phyloP scores from a whole-genome alignment of 2,113 vertebrate genomes.

The Protomyctophum bolini region DNA sequence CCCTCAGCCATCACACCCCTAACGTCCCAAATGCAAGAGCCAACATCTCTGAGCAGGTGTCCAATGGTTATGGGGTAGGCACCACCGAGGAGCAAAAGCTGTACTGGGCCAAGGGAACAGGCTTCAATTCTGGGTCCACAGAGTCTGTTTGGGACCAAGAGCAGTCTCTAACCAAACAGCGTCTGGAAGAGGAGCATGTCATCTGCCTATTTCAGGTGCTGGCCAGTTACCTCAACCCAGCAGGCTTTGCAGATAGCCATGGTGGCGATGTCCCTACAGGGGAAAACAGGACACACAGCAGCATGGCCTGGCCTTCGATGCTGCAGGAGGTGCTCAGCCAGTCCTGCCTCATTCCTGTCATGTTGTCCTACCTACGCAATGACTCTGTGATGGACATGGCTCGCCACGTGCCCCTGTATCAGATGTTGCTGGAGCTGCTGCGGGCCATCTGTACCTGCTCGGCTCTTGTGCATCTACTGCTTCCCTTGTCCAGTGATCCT shows the following conservation, averaged over 20 bases:
- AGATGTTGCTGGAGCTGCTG: conserved; percentile 92
- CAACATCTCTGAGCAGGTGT: conserved; percentile 91
- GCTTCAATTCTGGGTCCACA: conserved; percentile 97
- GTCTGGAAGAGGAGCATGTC: conserved; percentile 97
- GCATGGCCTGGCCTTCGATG: conserved; percentile 88
- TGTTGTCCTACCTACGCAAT: conserved; percentile 97
- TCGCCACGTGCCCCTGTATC: conserved; percentile 94
- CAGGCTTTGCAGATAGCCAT: conserved; percentile 80
- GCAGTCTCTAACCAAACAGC: conserved; percentile 96
- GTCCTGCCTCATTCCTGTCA: conserved; percentile 96
- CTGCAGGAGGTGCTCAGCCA: conserved; percentile 95
- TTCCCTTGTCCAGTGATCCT: conserved; percentile 89
- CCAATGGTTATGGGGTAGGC: conserved; percentile 86
- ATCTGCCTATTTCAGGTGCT: conserved; percentile 97
- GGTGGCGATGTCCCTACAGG: conserved; percentile 81
- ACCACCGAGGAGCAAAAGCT: conserved; percentile 96
- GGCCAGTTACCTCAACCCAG: conserved; percentile 97
- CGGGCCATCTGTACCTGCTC: conserved; percentile 93
- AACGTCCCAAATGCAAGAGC: conserved; percentile 87
- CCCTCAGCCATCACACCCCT: conserved; percentile 95
- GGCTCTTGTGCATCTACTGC: conserved; percentile 90
- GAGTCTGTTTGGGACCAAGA: conserved; percentile 98
- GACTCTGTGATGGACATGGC: conserved; percentile 90
- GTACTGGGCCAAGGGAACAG: conserved; percentile 98
- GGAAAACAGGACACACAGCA: conserved; percentile 88